These are phyloP conservation scores for Toxotes chatareus DNA, from an alignment of 2,113 vertebrate genomes.

Conservation along the genomic window DNA sequence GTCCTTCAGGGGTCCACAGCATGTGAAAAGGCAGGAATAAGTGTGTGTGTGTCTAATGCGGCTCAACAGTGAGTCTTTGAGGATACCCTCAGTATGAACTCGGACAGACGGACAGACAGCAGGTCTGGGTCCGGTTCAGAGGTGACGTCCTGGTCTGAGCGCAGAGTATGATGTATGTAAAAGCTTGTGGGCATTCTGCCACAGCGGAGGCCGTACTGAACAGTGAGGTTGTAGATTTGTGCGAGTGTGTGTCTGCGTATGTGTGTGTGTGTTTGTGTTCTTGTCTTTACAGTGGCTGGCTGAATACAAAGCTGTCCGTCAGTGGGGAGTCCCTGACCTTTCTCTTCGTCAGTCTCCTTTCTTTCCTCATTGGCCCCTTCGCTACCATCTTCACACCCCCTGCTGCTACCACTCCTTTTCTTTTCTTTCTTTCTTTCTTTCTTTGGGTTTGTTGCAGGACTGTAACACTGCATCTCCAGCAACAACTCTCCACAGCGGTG, in stretches of 20 bases:
- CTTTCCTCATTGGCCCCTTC: conserved; percentile 54
- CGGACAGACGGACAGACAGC: not conserved
- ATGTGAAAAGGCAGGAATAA: not conserved
- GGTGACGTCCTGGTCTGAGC: conserved; percentile 14
- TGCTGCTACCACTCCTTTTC: conserved; percentile 6
- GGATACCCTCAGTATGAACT: not conserved
- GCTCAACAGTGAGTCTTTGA: not conserved
- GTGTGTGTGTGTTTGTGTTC: conserved; percentile 38
- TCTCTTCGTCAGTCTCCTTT: conserved; percentile 65
- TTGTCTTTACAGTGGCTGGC: conserved; percentile 73
- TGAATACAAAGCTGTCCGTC: conserved; percentile 78
- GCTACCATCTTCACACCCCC: conserved; percentile 43
- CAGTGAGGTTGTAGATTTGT: conserved; percentile 8
- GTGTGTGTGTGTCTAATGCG: not conserved
- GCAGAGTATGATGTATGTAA: not conserved
- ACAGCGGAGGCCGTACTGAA: not conserved
- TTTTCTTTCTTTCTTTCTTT: not conserved
- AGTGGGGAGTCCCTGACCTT: conserved; percentile 83
- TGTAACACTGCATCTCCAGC: conserved; percentile 3
- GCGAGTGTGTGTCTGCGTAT: not conserved
- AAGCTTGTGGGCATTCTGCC: conserved; percentile 10
- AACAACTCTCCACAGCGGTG: not conserved
- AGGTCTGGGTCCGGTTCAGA: conserved; percentile 29
- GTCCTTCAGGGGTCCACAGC: not conserved
- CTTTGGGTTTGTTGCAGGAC: not conserved